phyloP scores from a whole-genome alignment of 35 echinoderm and acorn worm species.

The Patiria miniata region DNA sequence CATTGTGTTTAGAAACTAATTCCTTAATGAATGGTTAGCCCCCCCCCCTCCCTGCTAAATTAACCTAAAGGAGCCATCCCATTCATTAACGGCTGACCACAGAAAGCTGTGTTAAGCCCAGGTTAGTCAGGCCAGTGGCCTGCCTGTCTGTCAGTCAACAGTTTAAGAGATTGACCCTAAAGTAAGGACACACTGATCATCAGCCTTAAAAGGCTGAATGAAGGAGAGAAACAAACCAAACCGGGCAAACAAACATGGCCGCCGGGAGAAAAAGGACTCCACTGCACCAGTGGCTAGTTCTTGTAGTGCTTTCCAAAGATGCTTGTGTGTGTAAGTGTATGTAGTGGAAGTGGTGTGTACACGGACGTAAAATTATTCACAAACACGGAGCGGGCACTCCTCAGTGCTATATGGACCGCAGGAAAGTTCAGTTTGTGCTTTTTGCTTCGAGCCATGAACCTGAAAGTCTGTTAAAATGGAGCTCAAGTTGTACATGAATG shows the following conservation, averaged over 20 bases:
- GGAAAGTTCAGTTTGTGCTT: slow-evolving; percentile 14
- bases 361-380: slow-evolving; percentile 3
- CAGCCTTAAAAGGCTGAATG: too few species aligned
- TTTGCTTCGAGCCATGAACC: not conserved
- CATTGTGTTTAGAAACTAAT: too few species aligned
- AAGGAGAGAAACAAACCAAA: not conserved
- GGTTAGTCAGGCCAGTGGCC: not conserved
- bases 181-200: too few species aligned
- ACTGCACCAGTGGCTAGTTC: not conserved
- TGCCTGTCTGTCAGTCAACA: slow-evolving; percentile 13
- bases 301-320: not conserved
- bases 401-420: not conserved
- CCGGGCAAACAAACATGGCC: slow-evolving; percentile 12
- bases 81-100: not conserved
- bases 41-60: too few species aligned
- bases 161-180: not conserved
- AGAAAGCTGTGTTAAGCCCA: not conserved
- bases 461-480: too few species aligned
- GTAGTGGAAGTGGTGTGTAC: slow-evolving; percentile 22
- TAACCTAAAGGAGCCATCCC: too few species aligned
- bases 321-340: not conserved
- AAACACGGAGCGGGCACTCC: not conserved
- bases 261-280: not conserved
- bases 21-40: too few species aligned
- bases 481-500: too few species aligned